A percentile compares a stretch with the other conserved stretches of the same genome.
These are phyloP conservation scores for Alcis repandata DNA, from an alignment of 2,888 invertebrate genomes.

Conservation along the genomic window DNA sequence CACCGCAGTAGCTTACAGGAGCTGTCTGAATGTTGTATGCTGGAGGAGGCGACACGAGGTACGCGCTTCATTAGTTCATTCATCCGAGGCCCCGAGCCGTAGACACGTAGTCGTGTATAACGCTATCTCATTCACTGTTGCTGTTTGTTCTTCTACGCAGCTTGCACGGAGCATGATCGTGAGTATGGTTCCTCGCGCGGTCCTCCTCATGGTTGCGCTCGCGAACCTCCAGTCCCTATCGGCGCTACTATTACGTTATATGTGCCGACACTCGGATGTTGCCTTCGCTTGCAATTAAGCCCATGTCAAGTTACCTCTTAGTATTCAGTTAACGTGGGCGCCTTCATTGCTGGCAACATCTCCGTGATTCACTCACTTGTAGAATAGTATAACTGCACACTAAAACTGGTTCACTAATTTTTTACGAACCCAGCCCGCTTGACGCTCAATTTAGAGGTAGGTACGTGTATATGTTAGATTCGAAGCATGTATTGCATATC, in stretches of 20 bases:
- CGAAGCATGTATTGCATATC: conserved; percentile 23
- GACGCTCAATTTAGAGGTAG: conserved; percentile 55
- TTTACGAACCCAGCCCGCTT: conserved; percentile 65
- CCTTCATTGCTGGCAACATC: conserved; percentile 76
- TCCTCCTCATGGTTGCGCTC: conserved; percentile 56
- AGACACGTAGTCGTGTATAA: conserved; percentile 51
- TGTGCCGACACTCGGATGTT: conserved; percentile 41
- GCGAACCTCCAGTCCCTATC: conserved; percentile 49
- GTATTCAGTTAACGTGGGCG: neutral
- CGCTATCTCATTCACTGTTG: conserved; percentile 88
- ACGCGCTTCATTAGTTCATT: conserved; percentile 59
- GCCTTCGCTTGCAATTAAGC: conserved; percentile 16
- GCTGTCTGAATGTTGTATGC: conserved; percentile 48
- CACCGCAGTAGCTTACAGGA: conserved; percentile 25
- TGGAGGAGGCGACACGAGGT: conserved; percentile 45
- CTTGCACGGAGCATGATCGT: conserved; percentile 97
- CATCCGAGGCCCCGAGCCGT: conserved; percentile 66
- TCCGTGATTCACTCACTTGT: conserved; percentile 66
- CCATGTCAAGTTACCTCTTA: neutral
- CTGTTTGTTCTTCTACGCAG: conserved; percentile 89
- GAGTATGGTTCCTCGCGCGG: conserved; percentile 88
- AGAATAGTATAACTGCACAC: conserved; percentile 56
- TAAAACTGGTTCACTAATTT: conserved; percentile 53
- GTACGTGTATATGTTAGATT: conserved; percentile 28
- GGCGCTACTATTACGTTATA: conserved; percentile 41